phyloP scores from a whole-genome alignment of 2,113 vertebrate genomes.

The Silurus glanis region DNA sequence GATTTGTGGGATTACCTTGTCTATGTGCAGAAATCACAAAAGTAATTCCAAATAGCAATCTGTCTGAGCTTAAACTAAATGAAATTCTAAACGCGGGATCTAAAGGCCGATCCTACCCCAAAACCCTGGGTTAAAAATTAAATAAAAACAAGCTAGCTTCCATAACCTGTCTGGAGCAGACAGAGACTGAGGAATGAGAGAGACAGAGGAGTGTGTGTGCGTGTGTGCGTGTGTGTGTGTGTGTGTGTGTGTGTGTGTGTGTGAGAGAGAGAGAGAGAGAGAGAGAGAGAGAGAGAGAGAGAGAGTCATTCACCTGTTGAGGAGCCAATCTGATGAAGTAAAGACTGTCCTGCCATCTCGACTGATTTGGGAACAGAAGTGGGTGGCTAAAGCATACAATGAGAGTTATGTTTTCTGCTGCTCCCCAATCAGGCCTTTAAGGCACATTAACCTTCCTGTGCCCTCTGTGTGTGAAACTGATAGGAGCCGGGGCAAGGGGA shows the following conservation, averaged over 20 bases:
- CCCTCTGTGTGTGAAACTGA: slow-evolving; percentile 47
- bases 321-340: slow-evolving; percentile 30
- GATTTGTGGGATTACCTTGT: slow-evolving; percentile 28
- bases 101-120: background rate
- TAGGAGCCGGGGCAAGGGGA: slow-evolving; percentile 38
- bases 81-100: background rate
- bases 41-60: slow-evolving; percentile 4
- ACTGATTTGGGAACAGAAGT: slow-evolving; percentile 36
- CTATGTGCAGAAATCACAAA: background rate
- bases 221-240: background rate
- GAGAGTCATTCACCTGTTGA: slow-evolving; percentile 41
- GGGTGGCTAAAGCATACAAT: background rate
- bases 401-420: slow-evolving; percentile 30
- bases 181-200: background rate
- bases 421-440: slow-evolving; percentile 42
- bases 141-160: slow-evolving; percentile 24
- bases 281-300: slow-evolving; percentile 20
- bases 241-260: background rate
- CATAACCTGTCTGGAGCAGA: slow-evolving; percentile 3
- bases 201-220: background rate
- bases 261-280: slow-evolving; percentile 29
- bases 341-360: background rate
- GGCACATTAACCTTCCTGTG: slow-evolving; percentile 18
- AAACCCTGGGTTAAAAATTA: slow-evolving; percentile 27
- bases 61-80: background rate